These are phyloP conservation scores for Fulica atra DNA, from an alignment of 2,113 vertebrate genomes.

Conservation along the genomic window DNA sequence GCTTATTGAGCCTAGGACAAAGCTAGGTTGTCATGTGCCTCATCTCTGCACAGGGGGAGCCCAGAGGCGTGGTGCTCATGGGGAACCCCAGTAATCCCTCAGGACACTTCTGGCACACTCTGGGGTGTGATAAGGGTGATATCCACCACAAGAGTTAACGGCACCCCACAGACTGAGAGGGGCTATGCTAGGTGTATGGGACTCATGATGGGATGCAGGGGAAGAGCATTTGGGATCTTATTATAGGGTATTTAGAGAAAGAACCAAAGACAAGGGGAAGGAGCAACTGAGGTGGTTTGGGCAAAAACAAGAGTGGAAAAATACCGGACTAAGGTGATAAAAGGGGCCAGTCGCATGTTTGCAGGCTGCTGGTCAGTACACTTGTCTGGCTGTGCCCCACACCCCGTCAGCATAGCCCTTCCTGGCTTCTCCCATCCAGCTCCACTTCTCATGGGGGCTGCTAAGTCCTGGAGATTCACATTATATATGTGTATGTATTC, in stretches of 20 bases:
- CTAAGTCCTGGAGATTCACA: accelerated
- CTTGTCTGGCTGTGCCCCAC: neutral
- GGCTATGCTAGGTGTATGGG: neutral
- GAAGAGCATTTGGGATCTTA: neutral
- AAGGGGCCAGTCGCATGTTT: accelerated
- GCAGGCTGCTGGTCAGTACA: accelerated
- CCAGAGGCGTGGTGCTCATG: no score
- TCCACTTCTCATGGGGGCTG: neutral
- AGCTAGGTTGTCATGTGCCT: neutral
- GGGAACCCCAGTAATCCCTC: neutral
- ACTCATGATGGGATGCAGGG: neutral
- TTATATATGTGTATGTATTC: accelerated
- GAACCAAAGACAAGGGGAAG: neutral
- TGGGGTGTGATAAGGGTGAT: neutral
- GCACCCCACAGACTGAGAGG: neutral
- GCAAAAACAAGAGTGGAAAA: neutral
- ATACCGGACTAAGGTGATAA: neutral
- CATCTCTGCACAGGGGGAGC: neutral
- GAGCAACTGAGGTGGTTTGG: accelerated
- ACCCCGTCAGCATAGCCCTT: accelerated
- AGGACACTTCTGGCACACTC: neutral
- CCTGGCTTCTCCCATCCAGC: neutral
- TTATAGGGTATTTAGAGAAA: neutral
- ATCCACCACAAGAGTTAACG: neutral
- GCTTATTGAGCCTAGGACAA: neutral